A percentile compares a stretch with the other conserved stretches of the same genome.
These are phyloP conservation scores for Calcarius lapponicus DNA, from an alignment of 2,797 vertebrate species.

Conservation along the genomic window DNA sequence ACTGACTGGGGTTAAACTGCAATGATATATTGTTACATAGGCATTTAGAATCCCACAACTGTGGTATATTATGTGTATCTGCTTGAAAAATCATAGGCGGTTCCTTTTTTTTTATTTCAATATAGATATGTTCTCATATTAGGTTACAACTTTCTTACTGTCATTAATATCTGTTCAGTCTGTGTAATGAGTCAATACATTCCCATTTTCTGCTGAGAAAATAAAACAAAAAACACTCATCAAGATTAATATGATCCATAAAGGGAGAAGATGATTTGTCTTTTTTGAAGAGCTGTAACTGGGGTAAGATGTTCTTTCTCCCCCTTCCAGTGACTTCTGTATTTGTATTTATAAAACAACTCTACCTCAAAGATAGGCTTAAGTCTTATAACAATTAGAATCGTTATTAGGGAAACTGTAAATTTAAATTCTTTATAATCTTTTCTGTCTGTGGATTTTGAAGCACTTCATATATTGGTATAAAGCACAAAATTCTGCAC, in stretches of 20 bases:
- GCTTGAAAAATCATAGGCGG: background rate
- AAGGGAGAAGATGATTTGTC: background rate
- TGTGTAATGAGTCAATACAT: background rate
- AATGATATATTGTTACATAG: background rate
- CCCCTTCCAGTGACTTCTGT: background rate
- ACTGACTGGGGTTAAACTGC: background rate
- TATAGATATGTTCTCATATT: background rate
- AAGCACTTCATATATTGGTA: background rate
- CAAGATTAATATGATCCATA: background rate
- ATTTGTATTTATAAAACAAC: background rate
- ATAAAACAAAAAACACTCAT: background rate
- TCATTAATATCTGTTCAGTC: background rate
- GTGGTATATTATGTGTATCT: background rate
- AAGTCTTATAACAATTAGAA: background rate
- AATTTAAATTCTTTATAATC: constrained; percentile 1
- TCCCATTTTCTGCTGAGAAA: background rate
- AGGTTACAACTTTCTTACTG: background rate
- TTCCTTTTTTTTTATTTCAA: background rate
- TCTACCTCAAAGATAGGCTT: background rate
- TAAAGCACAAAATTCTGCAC: constrained; percentile 4
- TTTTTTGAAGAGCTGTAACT: background rate
- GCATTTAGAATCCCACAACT: background rate
- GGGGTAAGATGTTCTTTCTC: background rate
- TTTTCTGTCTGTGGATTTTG: constrained; percentile 24
- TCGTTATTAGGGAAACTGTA: background rate